Conservation (phyloP, 2,888 invertebrate species). For the Pimpla rufipes region DNA sequence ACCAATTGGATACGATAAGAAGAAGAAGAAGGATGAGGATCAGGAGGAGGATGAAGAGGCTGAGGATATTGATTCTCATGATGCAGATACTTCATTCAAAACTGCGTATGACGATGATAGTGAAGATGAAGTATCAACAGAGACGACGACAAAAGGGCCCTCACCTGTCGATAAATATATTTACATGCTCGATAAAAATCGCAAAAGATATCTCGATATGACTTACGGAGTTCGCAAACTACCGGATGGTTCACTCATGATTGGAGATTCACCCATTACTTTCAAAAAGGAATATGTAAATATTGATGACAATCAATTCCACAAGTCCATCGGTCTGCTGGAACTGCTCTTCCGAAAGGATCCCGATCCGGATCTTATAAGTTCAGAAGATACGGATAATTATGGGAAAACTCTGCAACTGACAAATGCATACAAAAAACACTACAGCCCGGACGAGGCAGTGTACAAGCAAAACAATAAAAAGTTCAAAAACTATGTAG, state of each 20-base stretch:
- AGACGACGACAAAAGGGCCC: neutral
- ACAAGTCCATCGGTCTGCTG: constrained; percentile 30
- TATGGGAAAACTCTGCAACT: constrained; percentile 50
- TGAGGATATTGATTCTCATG: neutral
- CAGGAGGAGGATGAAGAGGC: no score
- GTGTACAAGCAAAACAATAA: constrained; percentile 38
- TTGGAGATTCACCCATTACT: constrained; percentile 49
- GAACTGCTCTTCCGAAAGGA: constrained; percentile 59
- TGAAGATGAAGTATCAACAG: neutral
- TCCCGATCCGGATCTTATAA: constrained; percentile 41
- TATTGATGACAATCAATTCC: constrained; percentile 36
- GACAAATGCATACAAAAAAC: constrained; percentile 55
- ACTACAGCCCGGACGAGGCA: constrained; percentile 37
- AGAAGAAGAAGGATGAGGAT: neutral
- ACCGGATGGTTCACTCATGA: constrained; percentile 41
- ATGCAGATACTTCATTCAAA: constrained; percentile 30
- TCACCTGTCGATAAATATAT: constrained; percentile 29
- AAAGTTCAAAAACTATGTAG: constrained; percentile 47
- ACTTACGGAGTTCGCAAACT: constrained; percentile 53
- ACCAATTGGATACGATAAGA: neutral
- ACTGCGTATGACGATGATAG: constrained; percentile 13
- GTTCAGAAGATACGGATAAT: constrained; percentile 35
- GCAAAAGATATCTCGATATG: constrained; percentile 50
- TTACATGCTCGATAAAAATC: constrained; percentile 31
- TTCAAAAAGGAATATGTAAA: constrained; percentile 45